These are phyloP conservation scores for Spatulosminthurus flaviceps DNA, from an alignment of 2,888 invertebrate species.

Conservation along the genomic window DNA sequence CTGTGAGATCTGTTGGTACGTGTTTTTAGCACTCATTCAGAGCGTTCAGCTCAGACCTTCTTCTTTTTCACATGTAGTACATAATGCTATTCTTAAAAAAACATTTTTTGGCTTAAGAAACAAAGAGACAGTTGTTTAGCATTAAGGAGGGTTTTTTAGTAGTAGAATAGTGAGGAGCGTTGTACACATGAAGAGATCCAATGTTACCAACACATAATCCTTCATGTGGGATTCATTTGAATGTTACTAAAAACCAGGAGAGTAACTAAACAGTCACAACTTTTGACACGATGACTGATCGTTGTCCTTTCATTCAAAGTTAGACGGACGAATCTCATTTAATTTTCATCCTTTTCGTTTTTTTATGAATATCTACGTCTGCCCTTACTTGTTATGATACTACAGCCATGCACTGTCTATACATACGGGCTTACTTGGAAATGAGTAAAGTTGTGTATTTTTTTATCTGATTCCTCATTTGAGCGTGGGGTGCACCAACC, in stretches of 20 bases:
- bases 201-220: slow-evolving; percentile 37
- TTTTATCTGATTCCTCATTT: slow-evolving; percentile 14
- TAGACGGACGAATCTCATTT: slow-evolving; percentile 30
- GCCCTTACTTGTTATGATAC: too few relatives aligned
- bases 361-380: background rate
- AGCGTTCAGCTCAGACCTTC: too few relatives aligned
- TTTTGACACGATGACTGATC: slow-evolving; percentile 45
- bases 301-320: slow-evolving; percentile 14
- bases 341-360: slow-evolving; percentile 15
- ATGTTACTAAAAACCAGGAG: too few relatives aligned
- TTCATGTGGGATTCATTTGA: slow-evolving; percentile 24
- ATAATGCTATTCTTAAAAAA: background rate
- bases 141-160: background rate
- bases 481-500: slow-evolving; percentile 18
- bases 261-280: background rate
- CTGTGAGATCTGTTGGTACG: background rate
- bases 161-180: background rate
- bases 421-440: too few relatives aligned
- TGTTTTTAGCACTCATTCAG: background rate
- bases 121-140: slow-evolving; percentile 34
- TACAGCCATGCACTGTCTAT: too few relatives aligned
- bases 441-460: too few relatives aligned
- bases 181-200: background rate
- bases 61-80: too few relatives aligned
- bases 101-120: slow-evolving; percentile 28